Base-by-base conservation (phyloP, 1,140 invertebrate genomes). In the Palaemon carinicauda region DNA sequence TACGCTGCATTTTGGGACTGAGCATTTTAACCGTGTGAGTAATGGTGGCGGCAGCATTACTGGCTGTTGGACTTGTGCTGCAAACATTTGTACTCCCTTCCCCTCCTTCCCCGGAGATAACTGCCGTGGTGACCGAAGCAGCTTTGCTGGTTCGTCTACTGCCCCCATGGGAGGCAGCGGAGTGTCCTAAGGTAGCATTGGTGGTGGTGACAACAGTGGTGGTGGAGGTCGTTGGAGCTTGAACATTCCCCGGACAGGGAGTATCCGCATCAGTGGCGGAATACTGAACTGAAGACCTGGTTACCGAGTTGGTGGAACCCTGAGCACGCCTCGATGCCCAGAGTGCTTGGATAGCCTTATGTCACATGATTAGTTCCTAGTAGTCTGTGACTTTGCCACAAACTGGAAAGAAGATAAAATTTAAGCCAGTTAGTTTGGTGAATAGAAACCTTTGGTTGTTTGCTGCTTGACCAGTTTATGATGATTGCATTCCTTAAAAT, bases 1-100 rank as follows among this genome's bases (percentile, higher is more conserved):
- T 94, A 80, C 96, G 94, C 93, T 97, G 96, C 94, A 97, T 96
- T 91, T 95, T 96, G 12, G 95, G 95, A 90, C 95, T 96, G 88
- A 96, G 92, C 95, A 96, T 95, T 41, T 86, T 87, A 15, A 88
- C 89, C 27, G 86, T 82, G 77, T 60, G 65, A 41, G 53, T 73
- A 31, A 86, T 87, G 60, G 82, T 86, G 33, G 79, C 80, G 12
- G 41, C 41, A 41, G 41, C 41, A 41, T 41, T 27, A 54, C 53
- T 24, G 74, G 69, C 52, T 41, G 41, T 41, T 41, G 41, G 41
- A 41, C 41, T 41, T 5, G 41, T 41, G 5, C 41, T 41, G 41
- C 41, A 41, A 41, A 41, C 41, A 41, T 71, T 75, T 21, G 83
- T 56, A 27, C 53, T 27, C 12, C 53, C 71, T 27, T 54, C 52